Evolutionary conservation across 2,113 vertebrate species (phyloP), one percentile per base, ranked within the genome.

Genomic region (Emydura subglobosa): DNA sequence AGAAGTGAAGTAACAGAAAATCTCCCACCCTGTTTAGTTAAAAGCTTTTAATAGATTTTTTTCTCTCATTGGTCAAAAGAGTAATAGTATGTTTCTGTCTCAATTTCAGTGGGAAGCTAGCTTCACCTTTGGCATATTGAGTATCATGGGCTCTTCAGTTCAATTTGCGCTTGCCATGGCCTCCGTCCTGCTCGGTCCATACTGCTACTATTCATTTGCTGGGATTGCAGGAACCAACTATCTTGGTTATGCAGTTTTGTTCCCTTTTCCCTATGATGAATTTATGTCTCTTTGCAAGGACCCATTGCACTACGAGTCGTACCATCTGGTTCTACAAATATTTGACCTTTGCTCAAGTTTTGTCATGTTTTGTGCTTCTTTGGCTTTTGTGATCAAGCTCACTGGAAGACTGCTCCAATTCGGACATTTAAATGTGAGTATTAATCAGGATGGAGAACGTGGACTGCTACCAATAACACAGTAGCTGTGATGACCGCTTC

Each of bases 91-190:
- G 54, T 91, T 96, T 98, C 88, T 96, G 84, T 87, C 96, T 97
- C 72, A 10, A 54, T 97, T 98, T 88, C 96, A 98, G 97, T 95
- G 96, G 97, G 97, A 98, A 92, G 93, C 94, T 44, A 72, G 85
- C 44, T 97, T 98, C 50, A 81, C 85, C 85, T 96, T 98, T 12
- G 65, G 97, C 95, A 86, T 96, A 44, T 87, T 96, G 94, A 98
- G 88, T 90, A 65, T 96, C 59, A 54, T 83, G 5, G 90, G 91
- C 13, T 25, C 94, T 31, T 87, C 95, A 3, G 61, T 97, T n/a
- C 98, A 97, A 57, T 97, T 98, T 83, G 79, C 83, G 54, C 24
- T 98, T 19, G 95, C 97, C 17, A 12, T 98, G 94, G 57, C 92
- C 72, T 96, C 97, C 39, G 93, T 94, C 53, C 93, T 98, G 51